A percentile compares a stretch with the other conserved stretches of the same genome.
Evolutionary conservation across 2,888 invertebrate species (phyloP).

Genomic region (Morpho deidamia): DNA sequence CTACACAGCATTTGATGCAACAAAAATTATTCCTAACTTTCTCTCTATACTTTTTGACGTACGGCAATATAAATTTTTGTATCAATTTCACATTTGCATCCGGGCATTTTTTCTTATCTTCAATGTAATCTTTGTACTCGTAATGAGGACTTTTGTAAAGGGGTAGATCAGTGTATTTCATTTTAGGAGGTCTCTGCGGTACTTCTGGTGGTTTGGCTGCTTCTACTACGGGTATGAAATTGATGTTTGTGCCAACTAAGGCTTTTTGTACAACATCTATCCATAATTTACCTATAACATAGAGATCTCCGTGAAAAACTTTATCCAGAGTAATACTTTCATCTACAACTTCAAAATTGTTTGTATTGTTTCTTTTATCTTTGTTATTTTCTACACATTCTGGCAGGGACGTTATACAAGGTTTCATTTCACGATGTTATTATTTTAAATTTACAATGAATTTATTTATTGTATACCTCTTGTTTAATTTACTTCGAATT

Average conservation of each 20-base stretch:
- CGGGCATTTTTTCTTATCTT: conserved; percentile 35
- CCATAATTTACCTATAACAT: conserved; percentile 45
- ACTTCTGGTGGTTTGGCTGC: conserved; percentile 33
- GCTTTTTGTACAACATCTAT: conserved; percentile 35
- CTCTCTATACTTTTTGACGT: conserved; percentile 34
- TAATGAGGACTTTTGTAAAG: conserved; percentile 47
- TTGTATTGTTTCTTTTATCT: not conserved
- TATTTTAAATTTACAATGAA: not conserved
- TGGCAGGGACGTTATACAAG: not conserved
- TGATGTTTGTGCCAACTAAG: conserved; percentile 37
- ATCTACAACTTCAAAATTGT: conserved; percentile 26
- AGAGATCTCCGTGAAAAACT: conserved; percentile 40
- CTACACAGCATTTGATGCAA: conserved; percentile 22
- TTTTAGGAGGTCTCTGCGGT: conserved; percentile 45
- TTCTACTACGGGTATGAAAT: conserved; percentile 40
- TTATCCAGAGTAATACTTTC: conserved; percentile 20
- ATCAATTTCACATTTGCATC: conserved; percentile 37
- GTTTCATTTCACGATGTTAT: conserved; percentile 15
- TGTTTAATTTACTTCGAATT: not conserved
- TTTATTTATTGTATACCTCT: too few species aligned
- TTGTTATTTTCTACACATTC: not conserved
- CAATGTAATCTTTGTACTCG: conserved; percentile 45
- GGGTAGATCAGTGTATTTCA: conserved; percentile 54
- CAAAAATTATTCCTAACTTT: conserved; percentile 15
- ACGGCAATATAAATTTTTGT: conserved; percentile 40